Percentiles rank a stretch among this genome's conserved stretches.
These are phyloP conservation scores for Hylomyscus alleni DNA, from an alignment of 2,797 vertebrate species.

Conservation along the genomic window DNA sequence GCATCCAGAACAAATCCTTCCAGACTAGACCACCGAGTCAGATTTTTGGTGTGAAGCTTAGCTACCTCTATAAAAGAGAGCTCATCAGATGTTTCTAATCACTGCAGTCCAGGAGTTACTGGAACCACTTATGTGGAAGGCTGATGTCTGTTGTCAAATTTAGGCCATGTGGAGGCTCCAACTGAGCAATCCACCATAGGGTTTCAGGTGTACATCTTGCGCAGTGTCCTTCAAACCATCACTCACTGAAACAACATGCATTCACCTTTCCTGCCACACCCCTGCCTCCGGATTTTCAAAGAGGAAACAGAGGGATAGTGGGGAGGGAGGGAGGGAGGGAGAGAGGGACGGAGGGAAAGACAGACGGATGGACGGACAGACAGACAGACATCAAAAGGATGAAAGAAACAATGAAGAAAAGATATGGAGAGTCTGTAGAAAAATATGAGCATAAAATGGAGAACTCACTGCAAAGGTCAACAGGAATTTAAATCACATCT, in stretches of 20 bases:
- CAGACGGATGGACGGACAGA: not conserved
- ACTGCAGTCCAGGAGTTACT: not conserved
- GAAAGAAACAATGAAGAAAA: slow-evolving; percentile 29
- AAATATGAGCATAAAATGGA: slow-evolving; percentile 14
- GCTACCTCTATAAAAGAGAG: not conserved
- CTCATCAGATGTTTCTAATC: not conserved
- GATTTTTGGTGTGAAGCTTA: not conserved
- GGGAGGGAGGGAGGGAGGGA: not conserved
- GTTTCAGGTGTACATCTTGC: not conserved
- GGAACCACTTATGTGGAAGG: not conserved
- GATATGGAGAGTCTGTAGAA: not conserved
- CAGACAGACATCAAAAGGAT: not conserved
- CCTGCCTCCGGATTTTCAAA: slow-evolving; percentile 4
- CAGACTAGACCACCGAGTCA: not conserved
- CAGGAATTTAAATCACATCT: slow-evolving; percentile 59
- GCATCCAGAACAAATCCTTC: not conserved
- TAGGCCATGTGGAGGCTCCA: fast-evolving
- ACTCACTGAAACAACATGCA: not conserved
- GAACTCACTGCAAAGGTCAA: slow-evolving; percentile 61
- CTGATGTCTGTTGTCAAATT: not conserved
- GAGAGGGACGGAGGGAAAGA: not conserved
- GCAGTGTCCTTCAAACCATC: not conserved
- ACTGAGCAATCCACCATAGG: not conserved
- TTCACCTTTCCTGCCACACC: not conserved
- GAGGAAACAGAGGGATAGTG: not conserved